Evolutionary conservation across 2,797 vertebrate genomes (phyloP).

Genomic region (Hippocampus kuda): DNA sequence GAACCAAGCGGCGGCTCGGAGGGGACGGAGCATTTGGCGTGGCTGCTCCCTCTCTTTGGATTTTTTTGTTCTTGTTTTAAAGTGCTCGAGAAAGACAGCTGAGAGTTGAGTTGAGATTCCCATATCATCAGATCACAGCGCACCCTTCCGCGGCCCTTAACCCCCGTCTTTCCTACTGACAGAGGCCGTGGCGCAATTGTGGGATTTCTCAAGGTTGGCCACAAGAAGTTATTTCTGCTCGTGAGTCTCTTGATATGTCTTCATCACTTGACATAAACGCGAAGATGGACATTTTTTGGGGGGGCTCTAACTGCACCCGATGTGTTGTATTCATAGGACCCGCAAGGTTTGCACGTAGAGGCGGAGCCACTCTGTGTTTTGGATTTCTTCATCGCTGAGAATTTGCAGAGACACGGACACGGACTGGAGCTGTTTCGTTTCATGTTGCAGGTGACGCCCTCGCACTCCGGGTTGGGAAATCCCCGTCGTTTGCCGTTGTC

Average conservation of each 20-base stretch:
- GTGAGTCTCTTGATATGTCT: conserved; percentile 60
- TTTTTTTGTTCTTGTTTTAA: too few species aligned
- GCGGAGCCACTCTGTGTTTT: conserved; percentile 82
- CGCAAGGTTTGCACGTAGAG: conserved; percentile 76
- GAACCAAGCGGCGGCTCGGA: too few species aligned
- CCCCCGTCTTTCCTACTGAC: conserved; percentile 4
- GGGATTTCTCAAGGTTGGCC: conserved; percentile 87
- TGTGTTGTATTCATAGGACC: conserved; percentile 62
- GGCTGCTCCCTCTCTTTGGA: too few species aligned
- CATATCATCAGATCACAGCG: not conserved
- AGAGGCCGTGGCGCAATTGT: conserved; percentile 68
- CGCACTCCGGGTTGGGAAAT: not conserved
- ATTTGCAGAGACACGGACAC: conserved; percentile 78
- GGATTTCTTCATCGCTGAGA: conserved; percentile 85
- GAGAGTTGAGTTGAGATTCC: too few species aligned
- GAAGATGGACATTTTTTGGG: not conserved
- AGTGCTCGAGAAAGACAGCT: too few species aligned
- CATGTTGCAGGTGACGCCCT: conserved; percentile 77
- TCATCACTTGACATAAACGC: too few species aligned
- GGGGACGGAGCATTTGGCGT: too few species aligned
- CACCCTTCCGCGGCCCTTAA: conserved; percentile 1
- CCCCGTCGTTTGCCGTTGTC: not conserved
- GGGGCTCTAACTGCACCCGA: not conserved
- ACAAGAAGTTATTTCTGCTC: conserved; percentile 88
- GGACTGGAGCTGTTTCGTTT: conserved; percentile 81